These are phyloP conservation scores for Eonycteris spelaea DNA, from an alignment of 2,113 vertebrate genomes.

Conservation along the genomic window DNA sequence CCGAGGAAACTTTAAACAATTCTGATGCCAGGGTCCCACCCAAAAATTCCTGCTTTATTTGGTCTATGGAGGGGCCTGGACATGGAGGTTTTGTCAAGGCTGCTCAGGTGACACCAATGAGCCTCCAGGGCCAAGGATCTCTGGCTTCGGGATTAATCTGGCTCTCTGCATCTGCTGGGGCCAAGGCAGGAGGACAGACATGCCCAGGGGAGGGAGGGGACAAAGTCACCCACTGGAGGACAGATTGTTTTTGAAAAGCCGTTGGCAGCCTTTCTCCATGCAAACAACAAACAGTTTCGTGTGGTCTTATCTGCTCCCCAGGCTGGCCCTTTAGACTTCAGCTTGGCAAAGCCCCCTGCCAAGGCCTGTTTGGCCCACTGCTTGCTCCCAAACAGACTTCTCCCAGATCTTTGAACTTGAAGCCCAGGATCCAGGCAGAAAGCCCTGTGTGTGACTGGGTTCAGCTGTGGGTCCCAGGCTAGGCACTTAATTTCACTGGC, in stretches of 20 bases:
- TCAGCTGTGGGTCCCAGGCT: not conserved
- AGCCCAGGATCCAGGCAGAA: not conserved
- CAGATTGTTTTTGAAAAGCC: slow-evolving; percentile 45
- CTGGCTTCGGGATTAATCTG: not conserved
- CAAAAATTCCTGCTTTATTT: not conserved
- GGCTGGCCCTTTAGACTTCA: not conserved
- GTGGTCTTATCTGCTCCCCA: slow-evolving; percentile 53
- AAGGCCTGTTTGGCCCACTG: not conserved
- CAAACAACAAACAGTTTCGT: slow-evolving; percentile 46
- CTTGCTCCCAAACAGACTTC: not conserved
- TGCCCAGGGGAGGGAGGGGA: not conserved
- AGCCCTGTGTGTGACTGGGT: not conserved
- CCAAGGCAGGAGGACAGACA: not conserved
- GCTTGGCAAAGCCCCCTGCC: slow-evolving; percentile 11
- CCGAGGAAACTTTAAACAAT: not conserved
- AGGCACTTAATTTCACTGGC: not conserved
- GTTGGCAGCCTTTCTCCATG: slow-evolving; percentile 24
- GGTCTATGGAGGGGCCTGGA: not conserved
- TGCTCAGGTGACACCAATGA: not conserved
- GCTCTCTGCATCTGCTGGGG: not conserved
- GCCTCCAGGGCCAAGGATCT: not conserved
- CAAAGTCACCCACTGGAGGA: not conserved
- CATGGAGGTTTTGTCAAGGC: not conserved
- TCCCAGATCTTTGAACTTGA: slow-evolving; percentile 20
- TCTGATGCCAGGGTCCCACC: not conserved